A percentile compares a stretch with the other conserved stretches of the same genome.
Conservation (phyloP, 30 jellyfish, hydroid and myxozoan genomes). For the Cassiopea xamachana region DNA sequence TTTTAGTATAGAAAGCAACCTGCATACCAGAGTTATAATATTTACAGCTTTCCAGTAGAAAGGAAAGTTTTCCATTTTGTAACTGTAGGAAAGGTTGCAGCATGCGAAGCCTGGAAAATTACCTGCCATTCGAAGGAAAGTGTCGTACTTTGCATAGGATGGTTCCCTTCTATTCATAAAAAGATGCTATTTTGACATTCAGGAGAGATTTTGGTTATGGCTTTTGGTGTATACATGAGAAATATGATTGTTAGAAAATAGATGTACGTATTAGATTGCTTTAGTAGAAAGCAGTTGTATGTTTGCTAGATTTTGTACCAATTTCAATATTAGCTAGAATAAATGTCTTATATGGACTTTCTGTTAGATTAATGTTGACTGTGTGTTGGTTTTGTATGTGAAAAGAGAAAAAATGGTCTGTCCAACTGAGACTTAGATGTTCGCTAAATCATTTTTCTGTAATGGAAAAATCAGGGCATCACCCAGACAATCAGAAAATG, state of each 20-base stretch:
- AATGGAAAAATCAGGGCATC: too few relatives aligned
- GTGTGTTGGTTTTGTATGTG: neutral
- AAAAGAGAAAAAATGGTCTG: too few relatives aligned
- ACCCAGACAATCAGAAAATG: too few relatives aligned
- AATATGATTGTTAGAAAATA: constrained; percentile 6
- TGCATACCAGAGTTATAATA: too few relatives aligned
- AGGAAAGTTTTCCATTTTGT: too few relatives aligned
- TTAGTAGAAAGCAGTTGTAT: constrained; percentile 31
- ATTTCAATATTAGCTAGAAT: neutral
- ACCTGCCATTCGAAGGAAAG: too few relatives aligned
- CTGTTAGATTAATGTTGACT: neutral
- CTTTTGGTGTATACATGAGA: neutral
- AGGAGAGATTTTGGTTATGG: neutral
- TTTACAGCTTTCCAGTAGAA: too few relatives aligned
- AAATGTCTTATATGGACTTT: neutral
- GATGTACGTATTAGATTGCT: constrained; percentile 20
- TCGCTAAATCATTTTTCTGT: too few relatives aligned
- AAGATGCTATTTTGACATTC: neutral
- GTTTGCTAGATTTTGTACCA: constrained; percentile 12
- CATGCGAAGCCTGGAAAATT: too few relatives aligned
- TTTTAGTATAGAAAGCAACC: too few relatives aligned
- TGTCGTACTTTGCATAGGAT: neutral
- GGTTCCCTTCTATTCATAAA: neutral
- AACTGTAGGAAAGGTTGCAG: too few relatives aligned
- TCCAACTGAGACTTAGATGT: too few relatives aligned